Evolutionary conservation across 53 echinoderm and acorn worm genomes (phyloP), one percentile per base, ranked within the genome.

Genomic region (Paracentrotus lividus): DNA sequence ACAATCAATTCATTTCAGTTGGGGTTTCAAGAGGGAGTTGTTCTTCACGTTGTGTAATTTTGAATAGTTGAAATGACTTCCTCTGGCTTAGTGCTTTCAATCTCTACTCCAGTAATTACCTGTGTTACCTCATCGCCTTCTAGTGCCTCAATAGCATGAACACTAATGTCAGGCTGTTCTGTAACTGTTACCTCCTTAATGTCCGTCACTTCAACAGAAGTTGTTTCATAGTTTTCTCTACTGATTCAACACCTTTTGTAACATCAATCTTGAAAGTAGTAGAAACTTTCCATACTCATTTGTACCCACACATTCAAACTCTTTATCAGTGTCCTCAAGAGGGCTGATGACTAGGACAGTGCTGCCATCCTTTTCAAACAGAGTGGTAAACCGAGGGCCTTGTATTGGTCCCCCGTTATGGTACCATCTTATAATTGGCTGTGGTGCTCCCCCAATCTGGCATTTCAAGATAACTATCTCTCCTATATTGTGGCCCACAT

Each of bases 241-340:
- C 52, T 31, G 65, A 86, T 72, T 94, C 84, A 36, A 96, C 93
- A 56, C 66, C 94, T 91, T 93, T 77, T 33, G 91, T 86, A 47
- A 88, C 92, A 93, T 95, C 94, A 13, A 98, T 78, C 90, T 96
- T 94, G 42, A 96, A 96, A 90, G 88, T 94, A 16, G 97, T 94
- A 27, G 96, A 94, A 7, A 97, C 95, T 77, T 93, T 31, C 99
- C 99, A 55, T 94, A 94, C 31, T 93, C 90, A 90, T 97, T 99
- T 31, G 94, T 96, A 20, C 95, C 99, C 67, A 96, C 90, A 75
- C 97, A n/a, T 84, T 96, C 95, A 94, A 96, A 99, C 59, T 96
- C 97, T 43, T 95, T 94, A 58, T 99, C 97, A 68, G 95, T 97
- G 53, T 96, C 96, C 45, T 95, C 85, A 21, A 95, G 76, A 26